Evolutionary conservation across 2,888 invertebrate species (phyloP), one percentile per base, ranked within the genome.

Genomic region (Cetonia aurata): DNA sequence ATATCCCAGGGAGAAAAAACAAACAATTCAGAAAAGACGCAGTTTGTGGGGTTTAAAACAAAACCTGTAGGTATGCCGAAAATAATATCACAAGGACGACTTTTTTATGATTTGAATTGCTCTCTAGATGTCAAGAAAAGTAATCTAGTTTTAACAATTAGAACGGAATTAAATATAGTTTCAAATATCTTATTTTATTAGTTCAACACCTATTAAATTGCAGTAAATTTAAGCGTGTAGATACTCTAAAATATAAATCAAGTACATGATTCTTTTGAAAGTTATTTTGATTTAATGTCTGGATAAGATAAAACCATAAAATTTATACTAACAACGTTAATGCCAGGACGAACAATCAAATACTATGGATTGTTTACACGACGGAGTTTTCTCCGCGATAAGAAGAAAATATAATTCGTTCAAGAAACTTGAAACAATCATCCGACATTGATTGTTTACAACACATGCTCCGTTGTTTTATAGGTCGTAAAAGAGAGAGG

Each of bases 371-470:
- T 44, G 60, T 60, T 60, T 60, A 60, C 31, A 60, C 13, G 13
- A 44, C 25, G 44, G 25, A n/a, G 46, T 31, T 44, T 60, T 60
- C 60, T 46, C 46, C 46, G 25, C 42, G 31, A 60, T 60, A 60
- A 60, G 46, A 46, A 25, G 25, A 8, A 25, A 10, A 17, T 10
- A 60, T 60, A 60, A 60, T 46, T 31, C n/a, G 19, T 59, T 56
- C 44, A 60, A 60, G 60, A 46, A 46, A 60, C 60, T 60, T 6
- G 13, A 31, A n/a, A 46, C 60, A 31, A 60, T 44, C 44, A 60
- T 60, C n/a, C 46, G 31, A 31, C 46, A 46, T 31, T n/a, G 60
- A 60, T 60, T 60, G 60, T 60, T 46, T 60, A 60, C 41, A 44
- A 60, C 44, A 46, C 46, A 15, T 55, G 55, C 25, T 46, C 13